Percentiles rank a stretch among this genome's conserved stretches.
Evolutionary conservation across 2,113 vertebrate species (phyloP).

Genomic region (Pedetes capensis): DNA sequence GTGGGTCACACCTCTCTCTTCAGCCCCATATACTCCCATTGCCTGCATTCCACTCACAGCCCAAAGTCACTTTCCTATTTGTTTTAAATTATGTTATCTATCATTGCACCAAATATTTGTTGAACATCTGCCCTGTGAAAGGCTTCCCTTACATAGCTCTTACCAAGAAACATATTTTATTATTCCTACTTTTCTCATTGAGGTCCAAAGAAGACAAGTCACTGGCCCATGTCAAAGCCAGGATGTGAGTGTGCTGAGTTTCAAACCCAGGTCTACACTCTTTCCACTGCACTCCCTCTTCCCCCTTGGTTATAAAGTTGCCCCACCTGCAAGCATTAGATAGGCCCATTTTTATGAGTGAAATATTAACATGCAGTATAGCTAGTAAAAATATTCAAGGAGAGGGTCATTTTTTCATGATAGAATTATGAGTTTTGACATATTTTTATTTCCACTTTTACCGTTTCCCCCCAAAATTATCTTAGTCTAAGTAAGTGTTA

Average conservation of each 20-base stretch:
- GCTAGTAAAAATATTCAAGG: background rate
- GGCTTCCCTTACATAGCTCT: background rate
- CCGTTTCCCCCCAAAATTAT: background rate
- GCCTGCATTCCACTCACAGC: background rate
- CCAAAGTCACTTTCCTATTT: background rate
- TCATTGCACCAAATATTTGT: background rate
- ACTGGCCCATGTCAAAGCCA: background rate
- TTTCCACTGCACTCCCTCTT: background rate
- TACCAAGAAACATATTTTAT: constrained; percentile 10
- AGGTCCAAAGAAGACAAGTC: background rate
- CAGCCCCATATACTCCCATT: background rate
- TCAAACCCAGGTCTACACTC: background rate
- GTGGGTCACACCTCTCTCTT: background rate
- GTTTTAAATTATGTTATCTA: background rate
- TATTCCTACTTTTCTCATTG: background rate
- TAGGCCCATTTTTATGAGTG: background rate
- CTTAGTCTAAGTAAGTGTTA: background rate
- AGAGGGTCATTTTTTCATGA: background rate
- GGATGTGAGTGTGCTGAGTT: background rate
- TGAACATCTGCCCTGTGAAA: constrained; percentile 20
- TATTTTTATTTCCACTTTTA: background rate
- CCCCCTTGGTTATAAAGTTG: background rate
- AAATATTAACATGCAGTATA: background rate
- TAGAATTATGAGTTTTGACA: background rate
- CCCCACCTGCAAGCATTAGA: background rate